Percentiles rank a stretch among this genome's conserved stretches.
Conservation (phyloP, 2,888 invertebrate genomes). For the Lumbricus terrestris region DNA sequence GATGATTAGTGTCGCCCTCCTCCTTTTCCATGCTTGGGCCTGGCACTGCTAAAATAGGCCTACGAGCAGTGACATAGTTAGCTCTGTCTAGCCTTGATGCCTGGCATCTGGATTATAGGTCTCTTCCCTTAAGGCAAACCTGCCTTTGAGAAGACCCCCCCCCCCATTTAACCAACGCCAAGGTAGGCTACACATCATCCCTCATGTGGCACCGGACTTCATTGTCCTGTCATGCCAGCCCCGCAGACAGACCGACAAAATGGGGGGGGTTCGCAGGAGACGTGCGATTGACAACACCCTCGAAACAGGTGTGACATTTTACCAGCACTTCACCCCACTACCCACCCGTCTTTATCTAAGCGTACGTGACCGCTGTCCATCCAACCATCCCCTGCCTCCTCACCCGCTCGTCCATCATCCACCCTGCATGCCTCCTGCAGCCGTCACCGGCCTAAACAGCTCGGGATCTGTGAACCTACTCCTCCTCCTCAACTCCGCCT, state of each 20-base stretch:
- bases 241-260: not conserved
- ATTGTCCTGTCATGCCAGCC: not conserved
- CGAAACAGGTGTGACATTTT: constrained; percentile 17
- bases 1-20: too few species aligned
- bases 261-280: not conserved
- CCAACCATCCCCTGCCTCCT: not conserved
- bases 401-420: not conserved
- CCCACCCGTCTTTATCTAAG: not conserved
- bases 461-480: not conserved
- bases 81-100: too few species aligned
- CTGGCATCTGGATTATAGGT: too few species aligned
- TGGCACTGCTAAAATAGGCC: too few species aligned
- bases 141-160: too few species aligned
- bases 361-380: not conserved
- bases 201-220: not conserved
- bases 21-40: too few species aligned
- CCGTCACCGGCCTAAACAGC: not conserved
- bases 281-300: not conserved
- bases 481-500: not conserved
- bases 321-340: not conserved
- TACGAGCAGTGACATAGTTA: too few species aligned
- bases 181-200: not conserved
- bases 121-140: too few species aligned
- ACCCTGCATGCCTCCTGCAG: not conserved
- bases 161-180: not conserved